Evolutionary conservation across 2,888 invertebrate genomes (phyloP).

Genomic region (Sericinus montela): DNA sequence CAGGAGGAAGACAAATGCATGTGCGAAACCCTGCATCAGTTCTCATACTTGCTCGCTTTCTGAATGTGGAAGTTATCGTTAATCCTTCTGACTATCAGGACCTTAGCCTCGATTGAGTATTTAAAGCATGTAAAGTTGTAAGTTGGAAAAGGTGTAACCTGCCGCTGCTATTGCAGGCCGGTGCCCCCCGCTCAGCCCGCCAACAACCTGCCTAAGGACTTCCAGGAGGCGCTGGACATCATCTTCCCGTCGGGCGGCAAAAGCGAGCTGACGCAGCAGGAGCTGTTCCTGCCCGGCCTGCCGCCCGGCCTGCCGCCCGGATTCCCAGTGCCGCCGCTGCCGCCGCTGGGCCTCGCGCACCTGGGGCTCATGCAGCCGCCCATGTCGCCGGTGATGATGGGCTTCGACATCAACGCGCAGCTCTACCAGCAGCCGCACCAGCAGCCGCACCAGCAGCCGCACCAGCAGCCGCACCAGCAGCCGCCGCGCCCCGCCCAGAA

Average conservation of each 20-base stretch:
- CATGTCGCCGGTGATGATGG: conserved; percentile 51
- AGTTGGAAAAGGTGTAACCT: too few species aligned
- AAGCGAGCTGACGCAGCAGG: conserved; percentile 27
- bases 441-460: conserved; percentile 23
- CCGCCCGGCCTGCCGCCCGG: conserved; percentile 32
- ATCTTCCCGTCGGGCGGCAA: conserved; percentile 78
- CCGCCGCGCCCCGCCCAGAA: conserved; percentile 2
- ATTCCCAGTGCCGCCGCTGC: conserved; percentile 31
- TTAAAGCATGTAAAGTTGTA: too few species aligned
- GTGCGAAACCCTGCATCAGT: too few species aligned
- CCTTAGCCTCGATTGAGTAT: too few species aligned
- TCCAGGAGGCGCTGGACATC: conserved; percentile 83
- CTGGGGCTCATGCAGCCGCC: conserved; percentile 31
- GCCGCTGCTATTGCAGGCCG: conserved; percentile 7
- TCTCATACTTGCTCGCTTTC: too few species aligned
- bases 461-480: too few species aligned
- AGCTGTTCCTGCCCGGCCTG: conserved; percentile 30
- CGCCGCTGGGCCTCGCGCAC: conserved; percentile 33
- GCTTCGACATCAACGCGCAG: conserved; percentile 53
- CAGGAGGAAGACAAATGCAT: too few species aligned
- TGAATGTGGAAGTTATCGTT: too few species aligned
- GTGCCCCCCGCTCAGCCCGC: conserved; percentile 31
- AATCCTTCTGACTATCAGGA: too few species aligned
- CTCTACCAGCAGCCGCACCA: conserved; percentile 46
- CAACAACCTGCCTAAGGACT: conserved; percentile 77